These are phyloP conservation scores for Bos taurus DNA, from an alignment of 2,113 vertebrate species.

Conservation along the genomic window ARS-UCD2.0 NC_037338.1:10355001-10355500, in stretches of 20 bases:
- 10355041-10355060: not conserved
- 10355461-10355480: not conserved
- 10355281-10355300: not conserved
- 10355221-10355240: not conserved
- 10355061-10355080: not conserved
- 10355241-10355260: not conserved
- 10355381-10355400: not conserved
- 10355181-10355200: not conserved
- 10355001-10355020: not conserved
- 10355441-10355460: not conserved
- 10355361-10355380: not conserved
- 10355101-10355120: not conserved
- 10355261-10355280: not conserved
- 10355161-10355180: not conserved
- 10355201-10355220: not conserved
- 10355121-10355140: not conserved
- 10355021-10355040: not conserved
- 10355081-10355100: not conserved
- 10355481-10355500: not conserved
- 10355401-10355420: not conserved
- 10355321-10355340: not conserved
- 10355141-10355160: not conserved
- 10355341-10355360: not conserved
- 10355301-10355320: not conserved
- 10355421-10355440: not conserved